Conservation (phyloP, 2,888 invertebrate species). For the Petrolisthes manimaculis region DNA sequence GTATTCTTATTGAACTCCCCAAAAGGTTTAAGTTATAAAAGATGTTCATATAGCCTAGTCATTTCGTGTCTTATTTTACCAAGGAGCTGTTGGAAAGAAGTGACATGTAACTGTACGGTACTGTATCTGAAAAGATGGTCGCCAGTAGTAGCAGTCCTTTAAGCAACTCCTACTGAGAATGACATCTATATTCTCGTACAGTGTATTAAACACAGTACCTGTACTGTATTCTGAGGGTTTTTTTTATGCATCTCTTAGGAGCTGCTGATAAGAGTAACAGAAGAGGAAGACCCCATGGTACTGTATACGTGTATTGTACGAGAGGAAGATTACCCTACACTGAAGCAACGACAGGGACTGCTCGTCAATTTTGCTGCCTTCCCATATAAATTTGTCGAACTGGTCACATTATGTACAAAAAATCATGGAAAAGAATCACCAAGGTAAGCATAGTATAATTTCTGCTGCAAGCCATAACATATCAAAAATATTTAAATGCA, state of each 20-base stretch:
- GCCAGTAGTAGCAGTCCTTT: no score
- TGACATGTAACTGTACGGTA: no score
- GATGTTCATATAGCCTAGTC: no score
- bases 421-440: conserved; percentile 45
- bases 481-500: neutral
- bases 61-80: no score
- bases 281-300: conserved; percentile 53
- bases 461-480: neutral
- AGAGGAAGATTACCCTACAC: conserved; percentile 56
- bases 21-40: no score
- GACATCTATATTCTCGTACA: no score
- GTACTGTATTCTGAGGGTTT: no score
- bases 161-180: no score
- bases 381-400: conserved; percentile 56
- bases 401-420: conserved; percentile 48
- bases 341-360: conserved; percentile 56
- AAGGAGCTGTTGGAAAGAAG: no score
- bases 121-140: no score
- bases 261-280: conserved; percentile 53
- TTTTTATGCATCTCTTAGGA: conserved; percentile 41
- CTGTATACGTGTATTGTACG: conserved; percentile 47
- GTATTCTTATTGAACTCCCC: no score
- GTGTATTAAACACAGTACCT: no score
- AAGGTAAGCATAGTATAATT: conserved; percentile 25
- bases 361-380: conserved; percentile 61